Evolutionary conservation across 2,797 vertebrate genomes (phyloP), one percentile per base, ranked within the genome.

Genomic region (Denticeps clupeoides): DNA sequence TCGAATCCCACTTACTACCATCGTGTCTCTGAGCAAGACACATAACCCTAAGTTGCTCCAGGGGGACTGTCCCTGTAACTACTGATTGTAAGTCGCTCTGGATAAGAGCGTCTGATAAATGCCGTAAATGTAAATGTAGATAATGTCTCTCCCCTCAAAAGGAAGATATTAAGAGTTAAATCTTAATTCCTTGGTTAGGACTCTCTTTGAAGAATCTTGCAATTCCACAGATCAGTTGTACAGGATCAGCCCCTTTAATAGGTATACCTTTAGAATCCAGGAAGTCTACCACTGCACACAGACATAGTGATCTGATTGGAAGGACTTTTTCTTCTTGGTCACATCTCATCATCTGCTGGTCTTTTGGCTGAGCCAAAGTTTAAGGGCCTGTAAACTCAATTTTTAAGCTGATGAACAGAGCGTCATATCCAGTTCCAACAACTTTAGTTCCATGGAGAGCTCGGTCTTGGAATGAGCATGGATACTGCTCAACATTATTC

Each of bases 261-360:
- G 53, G 53, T 16, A 38, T 27, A 4, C 32, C 23, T 46, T 53
- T 42, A 22, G n/a, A 32, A 19, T 56, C 15, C 45, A 31, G 47
- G 13, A 54, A 59, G 23, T 37, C 23, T 16, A 22, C 51, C 51
- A 52, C 15, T 48, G 26, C 23, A 51, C 50, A 45, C 59, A 65
- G 33, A 49, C 56, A 41, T 54, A 56, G 31, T 1, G 1, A 50
- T 58, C 54, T 27, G 38, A 49, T 4, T 21, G 18, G 24, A 1
- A 11, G 7, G 31, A 35, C 23, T 18, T 55, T 42, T 41, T 52
- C 38, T 16, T 37, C 2, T 1, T 19, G 21, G 19, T n/a, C n/a
- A n/a, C 2, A 15, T 41, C 47, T 45, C 45, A 11, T 16, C 21
- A 12, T 48, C 40, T 45, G 50, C 37, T 44, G 27, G 37, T 16